Evolutionary conservation across 2,888 invertebrate genomes (phyloP), one percentile per base, ranked within the genome.

Genomic region (Athrips mouffetella): DNA sequence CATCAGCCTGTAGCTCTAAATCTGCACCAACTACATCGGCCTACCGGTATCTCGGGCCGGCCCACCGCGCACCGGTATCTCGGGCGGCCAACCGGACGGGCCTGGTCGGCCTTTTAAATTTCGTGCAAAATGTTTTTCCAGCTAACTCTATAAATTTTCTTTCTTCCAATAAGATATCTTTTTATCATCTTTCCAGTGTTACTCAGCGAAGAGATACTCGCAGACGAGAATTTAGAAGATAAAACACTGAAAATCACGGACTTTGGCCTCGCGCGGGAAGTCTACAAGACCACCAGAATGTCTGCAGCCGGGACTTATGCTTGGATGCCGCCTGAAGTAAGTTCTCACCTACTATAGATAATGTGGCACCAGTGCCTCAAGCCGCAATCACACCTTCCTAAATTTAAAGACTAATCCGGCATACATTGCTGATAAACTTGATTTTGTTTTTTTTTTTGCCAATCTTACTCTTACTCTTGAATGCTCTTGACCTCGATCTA

Each of bases 301-400:
- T 98, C 98, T 16, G 96, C 98, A 16, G 98, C 98, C 21, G 98
- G 98, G 51, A 98, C 98, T 0, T 98, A 98, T 80, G 98, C 98
- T 45, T 98, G 98, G 98, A 98, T 98, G 98, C 97, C 98, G 31
- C 98, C 98, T 10, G 98, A 98, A 91, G 98, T 98, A 59, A 86
- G 51, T 8, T 30, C 11, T n/a, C 11, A n/a, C 11, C n/a, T n/a
- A n/a, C n/a, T n/a, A n/a, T n/a, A n/a, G n/a, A n/a, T n/a, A n/a
- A n/a, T n/a, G n/a, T n/a, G n/a, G n/a, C n/a, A n/a, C 8, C 8
- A 25, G 25, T 8, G 25, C 25, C 25, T 25, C 5, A 25, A 25
- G 25, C 25, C 5, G 25, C 8, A 8, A 8, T 25, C 25, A 8
- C 8, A 25, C 25, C 25, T 25, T 25, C 8, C 8, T 8, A 25